Conservation (phyloP, 2,888 invertebrate genomes). For the Desoria tigrina region DNA sequence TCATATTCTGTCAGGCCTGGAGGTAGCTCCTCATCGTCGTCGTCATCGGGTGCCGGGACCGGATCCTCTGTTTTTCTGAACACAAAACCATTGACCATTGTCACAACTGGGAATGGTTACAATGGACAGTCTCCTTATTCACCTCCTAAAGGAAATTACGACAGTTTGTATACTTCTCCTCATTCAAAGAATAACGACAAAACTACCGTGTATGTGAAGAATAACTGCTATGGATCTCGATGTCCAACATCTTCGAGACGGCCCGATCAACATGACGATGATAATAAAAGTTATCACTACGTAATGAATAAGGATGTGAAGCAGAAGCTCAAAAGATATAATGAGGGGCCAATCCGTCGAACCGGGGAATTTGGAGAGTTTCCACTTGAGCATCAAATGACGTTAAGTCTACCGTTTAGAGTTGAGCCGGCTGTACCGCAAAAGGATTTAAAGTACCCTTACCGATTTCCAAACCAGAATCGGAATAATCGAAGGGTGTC, state of each 20-base stretch:
- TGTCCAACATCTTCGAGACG: conserved; percentile 16
- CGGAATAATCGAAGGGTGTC: conserved; percentile 24
- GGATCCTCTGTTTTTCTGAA: conserved; percentile 35
- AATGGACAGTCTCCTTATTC: conserved; percentile 11
- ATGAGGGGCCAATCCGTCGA: neutral
- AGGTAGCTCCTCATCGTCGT: neutral
- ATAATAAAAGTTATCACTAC: conserved; percentile 41
- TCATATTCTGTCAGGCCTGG: conserved; percentile 39
- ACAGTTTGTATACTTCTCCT: neutral
- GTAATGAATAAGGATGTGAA: conserved; percentile 31
- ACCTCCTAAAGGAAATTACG: neutral
- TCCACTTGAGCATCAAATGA: conserved; percentile 13
- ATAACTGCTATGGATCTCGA: conserved; percentile 43
- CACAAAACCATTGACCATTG: conserved; percentile 36
- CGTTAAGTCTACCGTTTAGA: conserved; percentile 21
- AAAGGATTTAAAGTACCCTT: conserved; percentile 14
- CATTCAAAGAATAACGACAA: conserved; percentile 18
- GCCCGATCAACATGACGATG: conserved; percentile 30
- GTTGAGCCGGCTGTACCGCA: conserved; percentile 19
- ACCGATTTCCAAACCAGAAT: neutral
- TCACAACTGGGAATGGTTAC: conserved; percentile 21
- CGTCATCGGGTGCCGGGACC: conserved; percentile 4
- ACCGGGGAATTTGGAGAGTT: conserved; percentile 8
- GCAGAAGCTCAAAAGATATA: conserved; percentile 17
- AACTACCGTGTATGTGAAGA: conserved; percentile 32